Evolutionary conservation across 1,140 invertebrate genomes (phyloP), one percentile per base, ranked within the genome.

Genomic region (Formica exsecta): DNA sequence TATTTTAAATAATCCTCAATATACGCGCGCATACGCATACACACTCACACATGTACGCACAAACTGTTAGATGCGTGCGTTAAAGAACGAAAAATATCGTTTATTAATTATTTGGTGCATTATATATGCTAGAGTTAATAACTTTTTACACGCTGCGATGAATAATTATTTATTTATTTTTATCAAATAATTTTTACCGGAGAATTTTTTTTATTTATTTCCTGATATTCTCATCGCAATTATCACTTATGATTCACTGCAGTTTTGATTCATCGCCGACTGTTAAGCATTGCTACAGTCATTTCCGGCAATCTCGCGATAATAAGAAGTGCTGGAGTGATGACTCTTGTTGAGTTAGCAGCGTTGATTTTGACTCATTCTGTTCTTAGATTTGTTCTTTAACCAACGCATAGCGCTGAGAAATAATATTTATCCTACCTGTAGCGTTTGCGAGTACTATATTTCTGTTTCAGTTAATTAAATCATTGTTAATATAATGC

Each of bases 221-320:
- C 38, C 62, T 81, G 19, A 11, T 48, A 73, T 36, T 59, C 38
- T 81, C 51, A 59, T 29, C 25, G 25, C 19, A 64, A 76, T 86
- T 41, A 76, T 80, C 70, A 51, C 71, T 88, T 25, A 41, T 75
- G 87, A 87, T 77, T 84, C 79, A 75, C 44, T 65, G 25, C 54
- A 36, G 32, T n/a, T 41, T 65, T 88, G 87, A 89, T 73, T 89
- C 86, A 89, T 29, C 70, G 70, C 41, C 16, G 62, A 79, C 62
- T 65, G 51, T 25, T 36, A 61, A 81, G 36, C 25, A 66, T n/a
- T 4, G n/a, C 59, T 66, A 74, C 48, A 86, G 57, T 83, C 77
- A 83, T 86, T 86, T 86, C 77, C 79, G 62, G n/a, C 36, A 81
- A 74, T 86, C 32, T 54, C 7, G 38, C 29, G 66, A 65, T 16